phyloP scores from a whole-genome alignment of 2,113 vertebrate species.

The Psettodes erumei region DNA sequence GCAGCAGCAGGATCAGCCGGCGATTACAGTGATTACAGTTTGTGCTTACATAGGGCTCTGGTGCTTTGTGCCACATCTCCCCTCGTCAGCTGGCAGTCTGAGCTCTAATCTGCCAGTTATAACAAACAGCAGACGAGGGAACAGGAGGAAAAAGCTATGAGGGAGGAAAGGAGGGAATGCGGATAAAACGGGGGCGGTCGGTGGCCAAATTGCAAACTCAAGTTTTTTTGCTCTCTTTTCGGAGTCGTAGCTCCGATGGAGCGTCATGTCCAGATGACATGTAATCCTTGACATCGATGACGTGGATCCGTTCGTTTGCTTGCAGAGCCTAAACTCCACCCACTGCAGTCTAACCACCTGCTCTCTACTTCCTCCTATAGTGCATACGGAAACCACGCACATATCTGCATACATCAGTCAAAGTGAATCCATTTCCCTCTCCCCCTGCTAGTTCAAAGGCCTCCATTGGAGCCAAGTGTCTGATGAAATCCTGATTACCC shows the following conservation, averaged over 20 bases:
- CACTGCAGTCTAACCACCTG: slow-evolving; percentile 16
- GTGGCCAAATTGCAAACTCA: slow-evolving; percentile 22
- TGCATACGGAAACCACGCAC: slow-evolving; percentile 8
- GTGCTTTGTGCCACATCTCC: slow-evolving; percentile 72
- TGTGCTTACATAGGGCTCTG: slow-evolving; percentile 77
- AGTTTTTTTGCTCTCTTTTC: not conserved
- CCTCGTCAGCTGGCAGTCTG: slow-evolving; percentile 74
- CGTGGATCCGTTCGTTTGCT: not conserved
- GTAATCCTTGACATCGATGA: not conserved
- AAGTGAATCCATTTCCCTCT: slow-evolving; percentile 26
- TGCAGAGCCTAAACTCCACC: not conserved
- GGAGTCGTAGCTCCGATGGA: not conserved
- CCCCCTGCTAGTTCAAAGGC: slow-evolving; percentile 57
- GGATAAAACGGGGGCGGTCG: not conserved
- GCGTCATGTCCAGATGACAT: slow-evolving; percentile 1
- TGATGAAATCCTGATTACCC: slow-evolving; percentile 66
- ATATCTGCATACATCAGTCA: slow-evolving; percentile 50
- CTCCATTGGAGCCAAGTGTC: slow-evolving; percentile 48
- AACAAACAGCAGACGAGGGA: slow-evolving; percentile 70
- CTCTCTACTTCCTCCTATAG: slow-evolving; percentile 8
- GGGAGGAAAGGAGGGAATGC: slow-evolving; percentile 18
- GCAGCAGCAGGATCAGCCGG: slow-evolving; percentile 70
- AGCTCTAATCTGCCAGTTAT: slow-evolving; percentile 70
- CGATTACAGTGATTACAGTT: slow-evolving; percentile 79
- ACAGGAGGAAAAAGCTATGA: slow-evolving; percentile 33